A percentile compares a stretch with the other conserved stretches of the same genome.
Conservation (phyloP, 2,797 vertebrate species). For the Lacerta viridis region DNA sequence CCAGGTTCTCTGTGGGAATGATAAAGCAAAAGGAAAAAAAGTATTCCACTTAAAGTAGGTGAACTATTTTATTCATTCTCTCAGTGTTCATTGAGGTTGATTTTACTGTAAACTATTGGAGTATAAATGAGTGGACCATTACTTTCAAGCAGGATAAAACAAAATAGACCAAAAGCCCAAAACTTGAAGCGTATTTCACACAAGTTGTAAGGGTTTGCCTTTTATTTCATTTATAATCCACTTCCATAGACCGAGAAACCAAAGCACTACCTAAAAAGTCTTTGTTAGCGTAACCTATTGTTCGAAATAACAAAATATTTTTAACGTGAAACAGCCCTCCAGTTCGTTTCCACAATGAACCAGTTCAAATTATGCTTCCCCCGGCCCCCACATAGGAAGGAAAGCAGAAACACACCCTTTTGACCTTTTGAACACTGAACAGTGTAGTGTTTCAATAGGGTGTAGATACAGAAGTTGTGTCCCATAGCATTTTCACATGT, state of each 20-base stretch:
- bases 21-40: slow-evolving; percentile 13
- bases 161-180: background rate
- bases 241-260: background rate
- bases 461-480: background rate
- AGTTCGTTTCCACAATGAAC: background rate
- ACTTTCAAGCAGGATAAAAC: background rate
- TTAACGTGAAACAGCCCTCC: background rate
- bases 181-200: background rate
- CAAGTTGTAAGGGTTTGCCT: background rate
- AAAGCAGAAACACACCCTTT: background rate
- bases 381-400: background rate
- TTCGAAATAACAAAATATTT: background rate
- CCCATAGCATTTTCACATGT: too few relatives aligned
- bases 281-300: background rate
- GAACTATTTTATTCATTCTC: background rate
- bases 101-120: background rate
- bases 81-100: background rate
- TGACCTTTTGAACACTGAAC: background rate
- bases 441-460: background rate
- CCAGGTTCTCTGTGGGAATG: background rate
- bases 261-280: background rate
- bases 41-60: background rate
- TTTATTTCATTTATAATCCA: background rate
- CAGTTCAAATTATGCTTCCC: too few relatives aligned
- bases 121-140: background rate